A percentile compares a stretch with the other conserved stretches of the same genome.
These are phyloP conservation scores for Patella vulgata DNA, from an alignment of 1,140 invertebrate genomes.

Conservation along the genomic window DNA sequence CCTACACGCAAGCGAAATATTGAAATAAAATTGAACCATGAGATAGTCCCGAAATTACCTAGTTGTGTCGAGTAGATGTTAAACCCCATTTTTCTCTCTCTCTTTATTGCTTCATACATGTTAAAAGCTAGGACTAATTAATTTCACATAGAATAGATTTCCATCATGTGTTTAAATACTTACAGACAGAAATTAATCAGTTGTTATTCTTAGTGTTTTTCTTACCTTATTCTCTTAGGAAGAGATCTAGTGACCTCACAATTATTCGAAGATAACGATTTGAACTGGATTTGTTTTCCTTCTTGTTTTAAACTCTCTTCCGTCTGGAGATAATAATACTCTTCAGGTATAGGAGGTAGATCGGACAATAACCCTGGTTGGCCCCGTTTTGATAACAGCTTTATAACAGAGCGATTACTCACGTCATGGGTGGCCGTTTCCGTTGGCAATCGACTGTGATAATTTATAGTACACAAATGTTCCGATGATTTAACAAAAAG, in stretches of 20 bases:
- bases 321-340: constrained; percentile 38
- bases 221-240: constrained; percentile 41
- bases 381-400: constrained; percentile 37
- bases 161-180: no score
- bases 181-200: no score
- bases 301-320: constrained; percentile 50
- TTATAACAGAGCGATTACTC: constrained; percentile 45
- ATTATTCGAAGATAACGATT: constrained; percentile 32
- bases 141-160: no score
- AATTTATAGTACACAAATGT: constrained; percentile 50
- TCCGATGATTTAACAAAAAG: constrained; percentile 56
- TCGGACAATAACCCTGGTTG: constrained; percentile 27
- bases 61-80: no score
- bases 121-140: no score
- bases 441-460: constrained; percentile 50
- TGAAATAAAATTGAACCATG: no score
- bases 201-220: no score
- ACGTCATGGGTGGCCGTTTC: constrained; percentile 56
- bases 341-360: constrained; percentile 41
- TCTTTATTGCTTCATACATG: no score
- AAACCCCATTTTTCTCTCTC: no score
- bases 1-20: no score
- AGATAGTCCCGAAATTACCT: no score
- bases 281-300: constrained; percentile 58
- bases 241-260: constrained; percentile 23